Conservation (phyloP, 1,140 invertebrate genomes). For the Drosophila arizonae region DNA sequence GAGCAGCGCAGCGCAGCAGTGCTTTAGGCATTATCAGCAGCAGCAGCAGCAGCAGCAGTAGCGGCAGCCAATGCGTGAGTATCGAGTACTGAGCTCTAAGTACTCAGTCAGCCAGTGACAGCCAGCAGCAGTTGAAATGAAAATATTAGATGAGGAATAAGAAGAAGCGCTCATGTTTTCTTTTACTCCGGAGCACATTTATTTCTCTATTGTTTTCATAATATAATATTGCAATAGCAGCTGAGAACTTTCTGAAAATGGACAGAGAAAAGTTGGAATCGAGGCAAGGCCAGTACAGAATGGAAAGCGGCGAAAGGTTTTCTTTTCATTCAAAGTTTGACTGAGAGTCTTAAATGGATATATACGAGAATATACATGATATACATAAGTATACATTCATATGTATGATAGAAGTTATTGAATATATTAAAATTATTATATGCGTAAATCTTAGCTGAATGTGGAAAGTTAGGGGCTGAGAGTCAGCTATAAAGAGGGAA, state of each 20-base stretch:
- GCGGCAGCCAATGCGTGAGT: background rate
- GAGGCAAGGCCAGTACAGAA: too few species aligned
- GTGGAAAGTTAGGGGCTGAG: too few species aligned
- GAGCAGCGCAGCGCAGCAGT: background rate
- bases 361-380: too few species aligned
- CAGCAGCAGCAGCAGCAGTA: background rate
- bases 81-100: background rate
- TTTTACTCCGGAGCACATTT: conserved; percentile 7
- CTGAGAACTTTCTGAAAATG: background rate
- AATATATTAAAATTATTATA: too few species aligned
- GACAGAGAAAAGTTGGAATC: too few species aligned
- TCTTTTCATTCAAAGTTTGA: too few species aligned
- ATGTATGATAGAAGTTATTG: too few species aligned
- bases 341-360: too few species aligned
- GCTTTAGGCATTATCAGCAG: background rate
- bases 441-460: too few species aligned
- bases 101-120: background rate
- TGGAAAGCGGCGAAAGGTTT: too few species aligned
- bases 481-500: too few species aligned
- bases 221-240: conserved; percentile 5
- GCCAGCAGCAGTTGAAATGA: conserved; percentile 7
- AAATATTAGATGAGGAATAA: conserved; percentile 24
- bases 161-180: conserved; percentile 18
- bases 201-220: conserved; percentile 11
- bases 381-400: too few species aligned